A percentile compares a stretch with the other conserved stretches of the same genome.
Conservation (phyloP, 2,113 vertebrate species). For the Bufo gargarizans region DNA sequence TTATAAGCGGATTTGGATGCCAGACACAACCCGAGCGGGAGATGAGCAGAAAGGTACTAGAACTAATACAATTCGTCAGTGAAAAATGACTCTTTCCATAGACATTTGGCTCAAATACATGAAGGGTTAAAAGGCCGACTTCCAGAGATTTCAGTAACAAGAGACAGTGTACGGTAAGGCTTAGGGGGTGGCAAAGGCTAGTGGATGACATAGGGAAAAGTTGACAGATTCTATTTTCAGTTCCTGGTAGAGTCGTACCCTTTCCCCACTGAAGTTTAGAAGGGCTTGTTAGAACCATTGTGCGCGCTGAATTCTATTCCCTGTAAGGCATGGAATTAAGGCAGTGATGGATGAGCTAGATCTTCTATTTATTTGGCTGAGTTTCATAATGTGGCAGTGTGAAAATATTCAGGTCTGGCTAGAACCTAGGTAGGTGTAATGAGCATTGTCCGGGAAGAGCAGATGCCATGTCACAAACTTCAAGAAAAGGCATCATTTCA, state of each 20-base stretch:
- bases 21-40: background rate
- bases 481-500: slow-evolving; percentile 57
- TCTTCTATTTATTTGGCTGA: slow-evolving; percentile 60
- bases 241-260: slow-evolving; percentile 26
- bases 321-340: slow-evolving; percentile 64
- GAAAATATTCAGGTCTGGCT: slow-evolving; percentile 50
- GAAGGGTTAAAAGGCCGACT: slow-evolving; percentile 18
- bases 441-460: slow-evolving; percentile 60
- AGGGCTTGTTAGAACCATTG: slow-evolving; percentile 35
- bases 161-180: background rate
- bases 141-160: background rate
- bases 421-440: slow-evolving; percentile 53
- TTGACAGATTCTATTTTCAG: slow-evolving; percentile 48
- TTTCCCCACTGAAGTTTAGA: slow-evolving; percentile 34
- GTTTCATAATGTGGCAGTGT: slow-evolving; percentile 56
- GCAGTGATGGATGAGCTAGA: slow-evolving; percentile 65
- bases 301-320: slow-evolving; percentile 19
- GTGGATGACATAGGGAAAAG: slow-evolving; percentile 1
- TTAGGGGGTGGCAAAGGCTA: slow-evolving; percentile 56
- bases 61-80: background rate
- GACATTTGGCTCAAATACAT: slow-evolving; percentile 24
- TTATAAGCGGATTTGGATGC: background rate
- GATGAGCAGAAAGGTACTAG: background rate
- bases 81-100: slow-evolving; percentile 7
- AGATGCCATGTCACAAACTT: slow-evolving; percentile 38